Conservation (phyloP, 1,140 invertebrate genomes). For the Zaprionus inermis region DNA sequence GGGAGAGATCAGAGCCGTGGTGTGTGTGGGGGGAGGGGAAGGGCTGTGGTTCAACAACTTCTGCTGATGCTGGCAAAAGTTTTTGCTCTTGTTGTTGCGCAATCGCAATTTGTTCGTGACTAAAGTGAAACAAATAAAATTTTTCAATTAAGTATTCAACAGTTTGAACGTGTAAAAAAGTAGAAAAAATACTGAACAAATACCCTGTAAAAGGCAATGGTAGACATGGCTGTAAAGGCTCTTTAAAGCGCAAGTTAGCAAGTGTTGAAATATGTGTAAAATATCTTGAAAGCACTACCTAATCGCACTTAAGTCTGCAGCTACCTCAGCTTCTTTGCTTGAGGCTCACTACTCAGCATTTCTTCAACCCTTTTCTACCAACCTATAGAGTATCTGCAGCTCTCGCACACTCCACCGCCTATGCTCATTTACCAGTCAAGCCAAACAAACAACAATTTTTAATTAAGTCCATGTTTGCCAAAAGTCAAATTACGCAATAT, state of each 20-base stretch:
- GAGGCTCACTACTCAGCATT: no score
- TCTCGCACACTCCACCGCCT: background rate
- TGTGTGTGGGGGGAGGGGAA: background rate
- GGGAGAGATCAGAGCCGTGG: background rate
- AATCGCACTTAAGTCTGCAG: background rate
- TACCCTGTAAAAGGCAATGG: slow-evolving; percentile 8
- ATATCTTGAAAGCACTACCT: background rate
- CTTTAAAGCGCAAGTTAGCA: no score
- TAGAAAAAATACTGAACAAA: background rate
- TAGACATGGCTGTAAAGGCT: background rate
- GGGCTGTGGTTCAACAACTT: slow-evolving; percentile 9
- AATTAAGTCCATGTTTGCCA: slow-evolving; percentile 1
- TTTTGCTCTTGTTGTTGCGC: slow-evolving; percentile 52
- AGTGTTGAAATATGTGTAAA: background rate
- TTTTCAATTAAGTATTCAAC: slow-evolving; percentile 63
- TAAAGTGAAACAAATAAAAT: slow-evolving; percentile 48
- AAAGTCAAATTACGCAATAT: background rate
- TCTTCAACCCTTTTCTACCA: background rate
- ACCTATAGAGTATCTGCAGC: background rate
- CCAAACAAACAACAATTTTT: background rate
- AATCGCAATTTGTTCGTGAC: slow-evolving; percentile 14
- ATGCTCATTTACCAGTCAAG: background rate
- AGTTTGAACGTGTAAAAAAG: slow-evolving; percentile 21
- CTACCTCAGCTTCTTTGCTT: no score
- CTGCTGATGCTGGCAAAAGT: slow-evolving; percentile 27